Conservation (phyloP, 2,888 invertebrate species). For the Cabera pusaria region DNA sequence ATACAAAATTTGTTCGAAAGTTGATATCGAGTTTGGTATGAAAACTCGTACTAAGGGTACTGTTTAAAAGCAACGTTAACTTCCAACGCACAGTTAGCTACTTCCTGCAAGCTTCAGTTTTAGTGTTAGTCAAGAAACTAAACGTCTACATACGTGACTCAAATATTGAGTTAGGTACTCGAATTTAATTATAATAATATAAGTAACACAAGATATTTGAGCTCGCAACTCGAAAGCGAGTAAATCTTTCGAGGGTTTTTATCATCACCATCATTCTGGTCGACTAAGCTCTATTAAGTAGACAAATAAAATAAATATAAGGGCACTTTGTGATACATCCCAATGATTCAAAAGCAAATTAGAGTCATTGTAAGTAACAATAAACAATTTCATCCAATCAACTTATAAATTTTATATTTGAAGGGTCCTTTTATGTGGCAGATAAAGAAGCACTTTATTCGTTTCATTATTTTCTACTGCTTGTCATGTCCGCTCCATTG, state of each 20-base stretch:
- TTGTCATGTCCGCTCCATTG: conserved; percentile 12
- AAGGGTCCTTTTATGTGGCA: conserved; percentile 16
- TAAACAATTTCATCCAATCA: conserved; percentile 15
- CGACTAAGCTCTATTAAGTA: too few species aligned
- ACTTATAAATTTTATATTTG: conserved; percentile 7
- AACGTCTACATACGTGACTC: conserved; percentile 16
- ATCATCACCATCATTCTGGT: neutral
- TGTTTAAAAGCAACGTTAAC: too few species aligned
- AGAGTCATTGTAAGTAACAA: conserved; percentile 7
- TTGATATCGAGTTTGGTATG: too few species aligned
- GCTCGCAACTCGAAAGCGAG: conserved; percentile 15
- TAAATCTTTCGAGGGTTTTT: conserved; percentile 18
- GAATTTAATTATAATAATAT: conserved; percentile 7
- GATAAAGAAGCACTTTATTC: conserved; percentile 14
- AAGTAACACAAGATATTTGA: neutral
- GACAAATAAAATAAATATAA: too few species aligned
- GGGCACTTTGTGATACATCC: neutral
- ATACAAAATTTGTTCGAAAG: too few species aligned
- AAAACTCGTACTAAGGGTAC: too few species aligned
- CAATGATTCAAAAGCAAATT: conserved; percentile 7
- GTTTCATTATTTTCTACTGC: conserved; percentile 12
- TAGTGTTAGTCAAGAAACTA: conserved; percentile 13
- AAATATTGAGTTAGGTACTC: conserved; percentile 8
- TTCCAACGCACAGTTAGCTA: conserved; percentile 8
- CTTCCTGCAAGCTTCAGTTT: conserved; percentile 20